phyloP scores from a whole-genome alignment of 2,113 vertebrate genomes.

The Peromyscus californicus region DNA sequence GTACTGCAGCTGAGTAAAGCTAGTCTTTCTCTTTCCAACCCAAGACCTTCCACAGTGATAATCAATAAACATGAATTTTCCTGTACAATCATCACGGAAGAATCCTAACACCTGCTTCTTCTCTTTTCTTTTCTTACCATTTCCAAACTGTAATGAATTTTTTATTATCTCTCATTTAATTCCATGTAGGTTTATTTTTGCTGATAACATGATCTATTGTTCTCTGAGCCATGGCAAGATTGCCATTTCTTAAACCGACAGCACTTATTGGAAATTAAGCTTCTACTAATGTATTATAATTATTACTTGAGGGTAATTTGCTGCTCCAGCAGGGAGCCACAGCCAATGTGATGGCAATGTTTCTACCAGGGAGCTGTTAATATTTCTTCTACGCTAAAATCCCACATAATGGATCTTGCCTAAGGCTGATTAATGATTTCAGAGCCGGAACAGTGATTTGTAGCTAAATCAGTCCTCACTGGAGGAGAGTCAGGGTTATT shows the following conservation, averaged over 20 bases:
- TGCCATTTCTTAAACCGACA: constrained; percentile 88
- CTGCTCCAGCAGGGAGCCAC: constrained; percentile 87
- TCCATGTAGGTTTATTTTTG: constrained; percentile 83
- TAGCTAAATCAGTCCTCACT: constrained; percentile 86
- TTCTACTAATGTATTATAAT: constrained; percentile 90
- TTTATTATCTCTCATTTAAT: constrained; percentile 83
- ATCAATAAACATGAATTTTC: constrained; percentile 61
- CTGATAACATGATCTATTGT: constrained; percentile 87
- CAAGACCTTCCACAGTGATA: not conserved
- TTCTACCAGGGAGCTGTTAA: constrained; percentile 85
- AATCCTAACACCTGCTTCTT: constrained; percentile 46
- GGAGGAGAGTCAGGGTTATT: constrained; percentile 84
- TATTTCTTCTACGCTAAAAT: constrained; percentile 86
- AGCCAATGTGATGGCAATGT: constrained; percentile 85
- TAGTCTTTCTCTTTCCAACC: not conserved
- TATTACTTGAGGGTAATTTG: constrained; percentile 90
- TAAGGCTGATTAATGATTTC: constrained; percentile 88
- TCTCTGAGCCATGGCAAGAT: constrained; percentile 82
- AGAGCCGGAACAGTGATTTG: constrained; percentile 87
- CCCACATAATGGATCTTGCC: constrained; percentile 87
- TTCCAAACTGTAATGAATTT: constrained; percentile 82
- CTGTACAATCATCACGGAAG: constrained; percentile 47
- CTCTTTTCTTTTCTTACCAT: constrained; percentile 72
- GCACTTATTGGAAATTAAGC: constrained; percentile 89
- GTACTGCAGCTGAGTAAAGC: not conserved